Conservation (phyloP, 2,113 vertebrate species). For the Mionectes macconnelli region DNA sequence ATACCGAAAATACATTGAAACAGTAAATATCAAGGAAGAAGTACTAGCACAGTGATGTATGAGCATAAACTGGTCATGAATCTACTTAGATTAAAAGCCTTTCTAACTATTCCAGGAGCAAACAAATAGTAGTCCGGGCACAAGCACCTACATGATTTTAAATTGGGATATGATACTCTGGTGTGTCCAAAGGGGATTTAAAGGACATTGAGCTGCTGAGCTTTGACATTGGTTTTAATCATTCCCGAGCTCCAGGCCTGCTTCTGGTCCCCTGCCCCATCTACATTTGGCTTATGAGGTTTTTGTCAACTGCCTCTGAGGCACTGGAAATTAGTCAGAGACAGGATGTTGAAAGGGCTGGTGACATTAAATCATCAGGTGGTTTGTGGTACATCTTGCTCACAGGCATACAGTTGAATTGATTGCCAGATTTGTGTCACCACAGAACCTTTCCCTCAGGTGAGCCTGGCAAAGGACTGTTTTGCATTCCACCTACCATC, state of each 20-base stretch:
- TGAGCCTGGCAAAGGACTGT: neutral
- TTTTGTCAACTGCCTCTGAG: conserved; percentile 2
- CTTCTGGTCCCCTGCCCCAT: neutral
- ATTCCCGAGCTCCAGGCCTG: neutral
- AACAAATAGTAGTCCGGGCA: neutral
- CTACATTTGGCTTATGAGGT: neutral
- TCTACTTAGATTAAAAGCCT: neutral
- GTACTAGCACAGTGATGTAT: neutral
- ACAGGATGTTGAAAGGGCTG: conserved; percentile 41
- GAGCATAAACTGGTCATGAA: neutral
- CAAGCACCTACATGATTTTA: neutral
- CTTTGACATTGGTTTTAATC: neutral
- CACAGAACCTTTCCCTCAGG: neutral
- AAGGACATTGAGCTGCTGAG: neutral
- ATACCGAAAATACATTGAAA: neutral
- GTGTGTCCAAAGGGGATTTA: neutral
- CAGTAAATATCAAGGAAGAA: neutral
- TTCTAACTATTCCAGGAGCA: neutral
- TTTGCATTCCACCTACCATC: neutral
- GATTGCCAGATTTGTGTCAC: conserved; percentile 13
- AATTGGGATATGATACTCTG: neutral
- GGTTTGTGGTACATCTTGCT: conserved; percentile 26
- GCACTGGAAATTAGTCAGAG: conserved; percentile 40
- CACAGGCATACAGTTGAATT: neutral
- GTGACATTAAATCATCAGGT: conserved; percentile 30